Conservation (phyloP, 2,888 invertebrate genomes). For the Helicoverpa assulta region DNA sequence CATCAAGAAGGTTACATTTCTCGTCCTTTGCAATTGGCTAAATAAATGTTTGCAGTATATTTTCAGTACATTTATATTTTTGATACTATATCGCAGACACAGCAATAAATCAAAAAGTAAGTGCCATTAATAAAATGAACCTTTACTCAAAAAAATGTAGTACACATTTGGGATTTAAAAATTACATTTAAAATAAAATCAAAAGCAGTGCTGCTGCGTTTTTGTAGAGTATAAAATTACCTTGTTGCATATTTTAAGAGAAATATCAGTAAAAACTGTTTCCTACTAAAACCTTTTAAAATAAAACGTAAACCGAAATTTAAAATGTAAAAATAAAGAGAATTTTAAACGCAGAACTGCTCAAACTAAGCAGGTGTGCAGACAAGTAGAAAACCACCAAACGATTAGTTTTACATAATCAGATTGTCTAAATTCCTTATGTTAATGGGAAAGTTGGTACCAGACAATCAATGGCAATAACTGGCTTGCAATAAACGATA, state of each 20-base stretch:
- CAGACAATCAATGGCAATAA: slow-evolving; percentile 72
- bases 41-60: too few relatives aligned
- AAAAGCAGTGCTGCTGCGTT: slow-evolving; percentile 17
- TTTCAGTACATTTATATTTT: too few relatives aligned
- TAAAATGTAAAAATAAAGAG: background rate
- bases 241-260: slow-evolving; percentile 18
- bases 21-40: too few relatives aligned
- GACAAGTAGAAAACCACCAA: slow-evolving; percentile 34
- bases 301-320: background rate
- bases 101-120: background rate
- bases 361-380: slow-evolving; percentile 19
- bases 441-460: slow-evolving; percentile 75
- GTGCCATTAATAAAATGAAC: background rate
- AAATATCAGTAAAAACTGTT: slow-evolving; percentile 28
- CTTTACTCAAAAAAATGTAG: background rate
- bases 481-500: slow-evolving; percentile 71
- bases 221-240: slow-evolving; percentile 32
- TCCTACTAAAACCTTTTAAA: slow-evolving; percentile 18
- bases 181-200: slow-evolving; percentile 6
- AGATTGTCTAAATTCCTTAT: slow-evolving; percentile 55
- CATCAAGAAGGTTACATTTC: too few relatives aligned
- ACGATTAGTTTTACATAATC: slow-evolving; percentile 47
- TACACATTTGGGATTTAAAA: slow-evolving; percentile 6
- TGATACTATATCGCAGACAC: too few relatives aligned
- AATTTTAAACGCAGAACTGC: slow-evolving; percentile 7